Evolutionary conservation across 2,113 vertebrate species (phyloP), one percentile per base, ranked within the genome.

Genomic region (Trematomus loennbergii): DNA sequence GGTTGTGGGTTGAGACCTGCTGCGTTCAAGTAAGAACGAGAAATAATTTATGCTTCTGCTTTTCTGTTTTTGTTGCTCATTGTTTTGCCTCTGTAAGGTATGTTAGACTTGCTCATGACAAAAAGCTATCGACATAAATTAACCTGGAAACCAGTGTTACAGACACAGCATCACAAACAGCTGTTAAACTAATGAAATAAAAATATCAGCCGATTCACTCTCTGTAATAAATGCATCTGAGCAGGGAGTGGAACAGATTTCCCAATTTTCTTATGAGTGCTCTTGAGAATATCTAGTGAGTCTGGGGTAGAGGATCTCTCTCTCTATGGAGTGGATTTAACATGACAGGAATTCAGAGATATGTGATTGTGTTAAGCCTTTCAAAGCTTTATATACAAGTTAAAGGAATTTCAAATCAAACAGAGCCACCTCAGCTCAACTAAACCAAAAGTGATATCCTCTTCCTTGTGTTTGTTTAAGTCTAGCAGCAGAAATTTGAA

Each of bases 261-360:
- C 22, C 20, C 75, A 73, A 53, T 75, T 78, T 86, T 75, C 75
- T 62, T 33, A 54, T 36, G 72, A 72, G 54, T 22, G 48, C 81
- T 78, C 69, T 74, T 58, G 77, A 72, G 85, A 83, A 84, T 87
- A 75, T 83, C 63, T 80, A 82, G 86, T 58, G 83, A 78, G 74
- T 17, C 54, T 77, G 78, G 64, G 70, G 74, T 20, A 10, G 57
- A 75, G 70, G 49, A 76, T 84, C 29, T 29, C 29, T 29, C 79
- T 86, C 59, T 69, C 67, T 20, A 45, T 70, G 58, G 53, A 81
- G 78, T 83, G 83, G 77, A 89, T 91, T 87, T 80, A 82, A 74
- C 83, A 85, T 73, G 90, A 82, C 87, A 86, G 83, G 83, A 55
- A 83, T 67, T 79, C 61, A 17, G 60, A 84, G 80, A 87, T 81